Evolutionary conservation across 1,140 invertebrate genomes (phyloP).

Genomic region (Heterodera carotae): DNA sequence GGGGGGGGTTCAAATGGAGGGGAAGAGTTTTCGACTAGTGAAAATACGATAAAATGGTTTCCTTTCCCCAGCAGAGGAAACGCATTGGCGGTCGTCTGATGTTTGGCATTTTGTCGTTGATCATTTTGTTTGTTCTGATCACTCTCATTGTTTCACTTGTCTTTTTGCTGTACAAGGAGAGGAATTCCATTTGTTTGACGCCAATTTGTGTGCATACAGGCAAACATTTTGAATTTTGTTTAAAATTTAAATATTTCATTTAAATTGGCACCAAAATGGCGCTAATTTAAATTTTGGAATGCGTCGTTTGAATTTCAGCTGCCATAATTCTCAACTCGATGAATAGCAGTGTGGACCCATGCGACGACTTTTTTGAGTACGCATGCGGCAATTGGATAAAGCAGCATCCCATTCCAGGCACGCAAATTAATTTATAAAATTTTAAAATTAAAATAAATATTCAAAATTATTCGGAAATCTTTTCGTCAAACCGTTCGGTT

Average conservation of each 20-base stretch:
- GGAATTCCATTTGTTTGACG: slow-evolving; percentile 53
- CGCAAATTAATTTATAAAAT: not conserved
- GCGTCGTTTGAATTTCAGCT: slow-evolving; percentile 42
- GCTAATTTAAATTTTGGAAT: no score
- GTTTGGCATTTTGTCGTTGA: slow-evolving; percentile 13
- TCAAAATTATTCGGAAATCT: no score
- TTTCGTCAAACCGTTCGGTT: no score
- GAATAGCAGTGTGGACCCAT: slow-evolving; percentile 68
- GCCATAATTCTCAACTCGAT: slow-evolving; percentile 66
- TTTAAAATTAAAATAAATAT: not conserved
- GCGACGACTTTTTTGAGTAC: slow-evolving; percentile 70
- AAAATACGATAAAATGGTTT: not conserved
- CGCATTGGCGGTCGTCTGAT: slow-evolving; percentile 12
- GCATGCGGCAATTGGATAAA: slow-evolving; percentile 70
- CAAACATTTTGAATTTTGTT: slow-evolving; percentile 22
- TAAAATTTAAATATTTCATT: no score
- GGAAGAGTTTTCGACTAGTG: not conserved
- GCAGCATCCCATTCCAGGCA: slow-evolving; percentile 65
- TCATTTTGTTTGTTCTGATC: slow-evolving; percentile 40
- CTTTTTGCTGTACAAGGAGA: slow-evolving; percentile 35
- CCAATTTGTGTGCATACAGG: slow-evolving; percentile 62
- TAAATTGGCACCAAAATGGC: no score
- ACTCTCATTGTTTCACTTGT: slow-evolving; percentile 35
- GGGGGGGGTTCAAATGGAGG: no score
- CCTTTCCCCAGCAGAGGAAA: slow-evolving; percentile 6